Conservation (phyloP, 1,140 invertebrate genomes). For the Lepidurus packardi region DNA sequence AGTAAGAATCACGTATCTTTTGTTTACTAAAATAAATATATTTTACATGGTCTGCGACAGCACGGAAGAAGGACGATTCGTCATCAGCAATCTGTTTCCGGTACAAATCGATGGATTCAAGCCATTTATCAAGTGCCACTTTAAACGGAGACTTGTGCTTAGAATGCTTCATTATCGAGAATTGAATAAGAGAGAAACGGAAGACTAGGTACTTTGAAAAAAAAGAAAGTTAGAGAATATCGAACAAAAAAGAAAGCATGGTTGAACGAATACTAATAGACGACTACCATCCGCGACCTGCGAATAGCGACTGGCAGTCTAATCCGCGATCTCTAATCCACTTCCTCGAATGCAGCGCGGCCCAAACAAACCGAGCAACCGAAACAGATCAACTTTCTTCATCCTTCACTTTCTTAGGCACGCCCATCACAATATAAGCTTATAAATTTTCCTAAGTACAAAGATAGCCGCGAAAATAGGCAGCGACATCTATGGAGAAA, state of each 20-base stretch:
- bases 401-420: no score
- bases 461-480: no score
- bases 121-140: slow-evolving; percentile 30
- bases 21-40: not conserved
- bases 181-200: not conserved
- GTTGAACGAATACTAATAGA: not conserved
- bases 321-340: no score
- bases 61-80: slow-evolving; percentile 74
- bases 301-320: no score
- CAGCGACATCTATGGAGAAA: no score
- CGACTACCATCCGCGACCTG: not conserved
- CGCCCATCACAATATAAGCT: no score
- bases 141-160: not conserved
- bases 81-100: slow-evolving; percentile 76
- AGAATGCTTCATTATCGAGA: not conserved
- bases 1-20: not conserved
- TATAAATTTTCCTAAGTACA: no score
- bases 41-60: slow-evolving; percentile 71
- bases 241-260: not conserved
- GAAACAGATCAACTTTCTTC: no score
- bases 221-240: not conserved
- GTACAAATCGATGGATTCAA: slow-evolving; percentile 68
- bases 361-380: no score
- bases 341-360: no score
- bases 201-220: not conserved